Conservation (phyloP, 37 sponge, comb jelly and placozoan species). For the Aphrocallistes beatrix region DNA sequence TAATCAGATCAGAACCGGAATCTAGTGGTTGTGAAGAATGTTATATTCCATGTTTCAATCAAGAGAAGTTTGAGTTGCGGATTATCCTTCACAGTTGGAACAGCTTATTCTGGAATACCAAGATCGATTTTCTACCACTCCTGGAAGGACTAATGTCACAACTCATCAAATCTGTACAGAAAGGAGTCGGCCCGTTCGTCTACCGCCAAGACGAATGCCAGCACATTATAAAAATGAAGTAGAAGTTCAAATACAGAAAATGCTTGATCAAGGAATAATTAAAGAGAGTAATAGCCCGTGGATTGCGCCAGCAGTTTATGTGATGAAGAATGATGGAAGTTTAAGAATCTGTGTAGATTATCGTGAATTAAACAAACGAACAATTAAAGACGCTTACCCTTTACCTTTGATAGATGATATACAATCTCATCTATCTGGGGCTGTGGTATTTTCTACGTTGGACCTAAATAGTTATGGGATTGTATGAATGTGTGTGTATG, state of each 20-base stretch:
- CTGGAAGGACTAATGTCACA: slow-evolving; percentile 30
- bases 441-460: slow-evolving; percentile 31
- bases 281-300: slow-evolving; percentile 43
- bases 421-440: slow-evolving; percentile 39
- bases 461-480: slow-evolving; percentile 22
- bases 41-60: slow-evolving; percentile 27
- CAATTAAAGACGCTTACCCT: slow-evolving; percentile 43
- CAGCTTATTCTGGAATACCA: slow-evolving; percentile 2
- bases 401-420: slow-evolving; percentile 52
- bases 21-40: slow-evolving; percentile 29
- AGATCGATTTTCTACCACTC: slow-evolving; percentile 26
- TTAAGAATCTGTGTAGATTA: slow-evolving; percentile 44
- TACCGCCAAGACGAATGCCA: slow-evolving; percentile 41
- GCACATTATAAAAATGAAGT: slow-evolving; percentile 19
- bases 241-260: slow-evolving; percentile 22
- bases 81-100: background rate
- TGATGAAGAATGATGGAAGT: slow-evolving; percentile 39
- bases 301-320: slow-evolving; percentile 54
- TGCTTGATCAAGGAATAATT: slow-evolving; percentile 49
- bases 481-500: slow-evolving; percentile 29
- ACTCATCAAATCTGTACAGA: slow-evolving; percentile 35
- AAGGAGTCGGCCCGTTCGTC: slow-evolving; percentile 18
- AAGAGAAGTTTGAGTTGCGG: slow-evolving; percentile 11
- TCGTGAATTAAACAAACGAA: slow-evolving; percentile 41
- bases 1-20: background rate